Conservation (phyloP, 2,113 vertebrate genomes). For the Ptychochromis oligacanthus region DNA sequence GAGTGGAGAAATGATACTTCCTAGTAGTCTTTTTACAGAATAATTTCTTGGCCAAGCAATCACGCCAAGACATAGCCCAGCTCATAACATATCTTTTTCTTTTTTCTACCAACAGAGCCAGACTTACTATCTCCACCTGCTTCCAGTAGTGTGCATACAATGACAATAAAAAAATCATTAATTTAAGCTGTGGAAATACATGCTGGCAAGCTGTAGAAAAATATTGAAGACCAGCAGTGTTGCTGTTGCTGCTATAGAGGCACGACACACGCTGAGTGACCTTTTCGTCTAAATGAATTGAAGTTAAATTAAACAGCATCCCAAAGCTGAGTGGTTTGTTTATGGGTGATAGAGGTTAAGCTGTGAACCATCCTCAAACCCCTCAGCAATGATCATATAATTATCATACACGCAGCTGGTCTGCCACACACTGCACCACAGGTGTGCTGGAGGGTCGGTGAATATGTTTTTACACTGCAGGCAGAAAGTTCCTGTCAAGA, state of each 20-base stretch:
- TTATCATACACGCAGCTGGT: constrained; percentile 57
- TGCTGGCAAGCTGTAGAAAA: neutral
- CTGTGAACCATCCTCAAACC: constrained; percentile 33
- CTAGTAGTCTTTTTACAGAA: too few relatives aligned
- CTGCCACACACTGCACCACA: constrained; percentile 63
- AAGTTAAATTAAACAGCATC: constrained; percentile 45
- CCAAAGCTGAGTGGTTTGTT: constrained; percentile 41
- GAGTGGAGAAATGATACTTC: too few relatives aligned
- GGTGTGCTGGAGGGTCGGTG: constrained; percentile 49
- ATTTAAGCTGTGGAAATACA: neutral
- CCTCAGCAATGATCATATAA: constrained; percentile 56
- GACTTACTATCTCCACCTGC: neutral
- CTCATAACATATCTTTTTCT: neutral
- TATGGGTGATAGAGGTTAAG: constrained; percentile 48
- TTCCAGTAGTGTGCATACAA: neutral
- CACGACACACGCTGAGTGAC: constrained; percentile 29
- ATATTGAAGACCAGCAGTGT: constrained; percentile 1
- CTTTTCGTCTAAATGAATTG: constrained; percentile 51
- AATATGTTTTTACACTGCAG: constrained; percentile 44
- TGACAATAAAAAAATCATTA: neutral
- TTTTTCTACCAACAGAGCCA: neutral
- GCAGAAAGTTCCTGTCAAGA: constrained; percentile 33
- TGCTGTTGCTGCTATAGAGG: neutral
- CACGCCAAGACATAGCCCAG: neutral
- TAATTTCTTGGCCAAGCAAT: neutral